These are phyloP conservation scores for Orius insidiosus DNA, from an alignment of 1,140 invertebrate genomes.

Conservation along the genomic window DNA sequence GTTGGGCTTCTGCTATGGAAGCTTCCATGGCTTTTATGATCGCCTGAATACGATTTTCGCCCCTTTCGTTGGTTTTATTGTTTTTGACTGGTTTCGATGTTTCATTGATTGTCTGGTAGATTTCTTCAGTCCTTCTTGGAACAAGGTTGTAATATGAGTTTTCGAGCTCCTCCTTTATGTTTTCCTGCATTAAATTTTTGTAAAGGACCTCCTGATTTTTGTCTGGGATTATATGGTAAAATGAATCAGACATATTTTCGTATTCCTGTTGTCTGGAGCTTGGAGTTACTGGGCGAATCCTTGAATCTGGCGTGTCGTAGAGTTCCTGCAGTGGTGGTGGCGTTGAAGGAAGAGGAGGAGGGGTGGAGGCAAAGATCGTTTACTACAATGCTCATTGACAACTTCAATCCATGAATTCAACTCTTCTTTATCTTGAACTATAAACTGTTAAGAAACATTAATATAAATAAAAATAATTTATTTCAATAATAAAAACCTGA, in stretches of 20 bases:
- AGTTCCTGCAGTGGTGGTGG: background rate
- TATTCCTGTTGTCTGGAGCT: constrained; percentile 7
- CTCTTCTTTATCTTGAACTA: constrained; percentile 13
- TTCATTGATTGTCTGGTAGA: constrained; percentile 14
- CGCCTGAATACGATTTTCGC: constrained; percentile 11
- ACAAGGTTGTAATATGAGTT: constrained; percentile 12
- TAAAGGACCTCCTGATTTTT: constrained; percentile 12
- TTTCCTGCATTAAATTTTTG: constrained; percentile 8
- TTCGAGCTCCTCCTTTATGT: constrained; percentile 4
- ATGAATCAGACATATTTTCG: constrained; percentile 10
- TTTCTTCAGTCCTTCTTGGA: constrained; percentile 12
- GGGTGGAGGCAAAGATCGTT: constrained; percentile 4
- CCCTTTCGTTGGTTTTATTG: background rate
- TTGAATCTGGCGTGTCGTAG: constrained; percentile 13
- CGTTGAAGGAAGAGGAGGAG: background rate
- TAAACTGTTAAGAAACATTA: constrained; percentile 13
- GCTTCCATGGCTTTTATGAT: constrained; percentile 14
- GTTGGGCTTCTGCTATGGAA: constrained; percentile 12
- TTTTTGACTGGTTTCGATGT: background rate
- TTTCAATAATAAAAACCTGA: constrained; percentile 12
- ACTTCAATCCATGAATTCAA: constrained; percentile 15
- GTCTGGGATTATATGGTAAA: constrained; percentile 10
- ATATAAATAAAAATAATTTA: background rate
- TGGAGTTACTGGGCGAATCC: constrained; percentile 8
- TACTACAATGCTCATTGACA: constrained; percentile 7